These are phyloP conservation scores for Oxyteleia sp. DNA, from an alignment of 2,888 invertebrate species.

Conservation along the genomic window DNA sequence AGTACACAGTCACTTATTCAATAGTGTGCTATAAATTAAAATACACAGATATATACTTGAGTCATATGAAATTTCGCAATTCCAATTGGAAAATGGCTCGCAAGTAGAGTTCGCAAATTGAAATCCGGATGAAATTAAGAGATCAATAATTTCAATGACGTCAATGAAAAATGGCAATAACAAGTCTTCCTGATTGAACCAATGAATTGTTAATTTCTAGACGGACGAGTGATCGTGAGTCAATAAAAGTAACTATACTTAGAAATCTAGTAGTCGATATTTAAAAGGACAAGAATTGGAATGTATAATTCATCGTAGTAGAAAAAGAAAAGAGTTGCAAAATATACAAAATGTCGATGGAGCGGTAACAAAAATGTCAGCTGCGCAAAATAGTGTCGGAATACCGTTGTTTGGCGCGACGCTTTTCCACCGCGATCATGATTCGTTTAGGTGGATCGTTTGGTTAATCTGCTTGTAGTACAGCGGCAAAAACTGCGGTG, in stretches of 20 bases:
- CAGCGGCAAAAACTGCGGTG: neutral
- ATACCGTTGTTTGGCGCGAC: constrained; percentile 28
- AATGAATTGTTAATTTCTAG: neutral
- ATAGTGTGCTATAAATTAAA: neutral
- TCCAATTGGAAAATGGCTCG: neutral
- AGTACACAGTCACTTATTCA: neutral
- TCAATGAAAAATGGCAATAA: constrained; percentile 2
- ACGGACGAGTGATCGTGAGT: neutral
- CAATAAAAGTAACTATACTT: neutral
- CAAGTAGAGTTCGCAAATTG: neutral
- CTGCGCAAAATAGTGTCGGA: constrained; percentile 33
- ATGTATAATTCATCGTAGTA: neutral
- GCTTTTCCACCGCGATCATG: neutral
- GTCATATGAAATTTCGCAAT: neutral
- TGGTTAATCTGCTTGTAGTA: neutral
- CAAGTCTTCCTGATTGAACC: neutral
- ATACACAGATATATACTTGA: neutral
- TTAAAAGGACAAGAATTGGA: neutral
- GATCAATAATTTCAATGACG: constrained; percentile 1
- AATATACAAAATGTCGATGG: no score
- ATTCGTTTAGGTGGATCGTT: neutral
- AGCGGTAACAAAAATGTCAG: neutral
- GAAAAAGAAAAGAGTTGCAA: neutral
- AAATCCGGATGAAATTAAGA: neutral
- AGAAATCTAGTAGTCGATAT: neutral